phyloP scores from a whole-genome alignment of 1,140 invertebrate species.

The Chironomus striatipennis region DNA sequence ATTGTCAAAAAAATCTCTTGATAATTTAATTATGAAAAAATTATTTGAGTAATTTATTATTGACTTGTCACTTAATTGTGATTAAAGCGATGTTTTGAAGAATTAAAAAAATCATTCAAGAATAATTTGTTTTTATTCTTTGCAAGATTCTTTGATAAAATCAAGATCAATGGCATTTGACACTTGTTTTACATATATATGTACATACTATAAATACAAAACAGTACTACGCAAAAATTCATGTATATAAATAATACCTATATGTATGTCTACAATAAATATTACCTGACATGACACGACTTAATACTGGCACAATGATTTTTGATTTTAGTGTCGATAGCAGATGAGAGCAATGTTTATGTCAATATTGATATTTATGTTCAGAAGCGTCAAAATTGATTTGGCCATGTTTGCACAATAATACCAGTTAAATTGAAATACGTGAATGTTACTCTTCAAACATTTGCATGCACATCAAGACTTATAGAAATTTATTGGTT shows the following conservation, averaged over 20 bases:
- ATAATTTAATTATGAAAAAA: background rate
- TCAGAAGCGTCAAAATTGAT: constrained; percentile 6
- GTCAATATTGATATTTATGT: constrained; percentile 3
- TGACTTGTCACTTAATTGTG: background rate
- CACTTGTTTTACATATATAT: too few relatives aligned
- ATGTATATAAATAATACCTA: background rate
- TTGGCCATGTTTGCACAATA: constrained; percentile 5
- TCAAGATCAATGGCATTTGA: too few relatives aligned
- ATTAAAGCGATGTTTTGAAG: background rate
- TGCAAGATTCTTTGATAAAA: too few relatives aligned
- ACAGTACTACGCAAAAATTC: background rate
- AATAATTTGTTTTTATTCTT: too few relatives aligned
- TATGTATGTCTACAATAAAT: background rate
- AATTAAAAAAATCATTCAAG: too few relatives aligned
- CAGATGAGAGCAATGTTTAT: background rate
- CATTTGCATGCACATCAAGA: background rate
- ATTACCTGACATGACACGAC: background rate
- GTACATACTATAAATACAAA: background rate
- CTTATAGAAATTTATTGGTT: background rate
- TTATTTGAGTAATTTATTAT: background rate
- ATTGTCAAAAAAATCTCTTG: background rate
- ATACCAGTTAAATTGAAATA: background rate
- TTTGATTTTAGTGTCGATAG: background rate
- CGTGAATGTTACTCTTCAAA: background rate
- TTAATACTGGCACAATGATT: constrained; percentile 8